Evolutionary conservation across 1,140 invertebrate species (phyloP).

Genomic region (Onthophagus taurus): DNA sequence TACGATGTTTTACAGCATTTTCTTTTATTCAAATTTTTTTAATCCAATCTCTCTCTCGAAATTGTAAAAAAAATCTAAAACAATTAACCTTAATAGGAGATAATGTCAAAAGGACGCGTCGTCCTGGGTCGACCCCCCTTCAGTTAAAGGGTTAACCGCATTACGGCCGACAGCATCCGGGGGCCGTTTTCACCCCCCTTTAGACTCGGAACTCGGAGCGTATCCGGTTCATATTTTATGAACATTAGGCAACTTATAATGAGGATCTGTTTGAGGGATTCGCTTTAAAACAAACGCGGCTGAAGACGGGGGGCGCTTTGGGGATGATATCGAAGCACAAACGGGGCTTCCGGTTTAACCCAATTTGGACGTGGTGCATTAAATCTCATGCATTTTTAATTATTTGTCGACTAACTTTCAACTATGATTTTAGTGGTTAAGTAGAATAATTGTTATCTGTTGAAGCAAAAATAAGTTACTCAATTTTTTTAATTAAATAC

Average conservation of each 20-base stretch:
- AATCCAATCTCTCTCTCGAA: not conserved
- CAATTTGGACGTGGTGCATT: conserved; percentile 29
- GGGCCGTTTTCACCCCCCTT: too few relatives aligned
- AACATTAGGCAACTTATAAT: conserved; percentile 35
- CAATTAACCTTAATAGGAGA: conserved; percentile 11
- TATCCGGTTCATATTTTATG: conserved; percentile 29
- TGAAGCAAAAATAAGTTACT: too few relatives aligned
- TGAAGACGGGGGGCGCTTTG: conserved; percentile 22
- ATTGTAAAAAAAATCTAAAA: conserved; percentile 9
- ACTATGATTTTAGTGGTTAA: too few relatives aligned
- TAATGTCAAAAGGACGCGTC: conserved; percentile 13
- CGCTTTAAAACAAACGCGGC: conserved; percentile 25
- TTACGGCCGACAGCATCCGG: too few relatives aligned
- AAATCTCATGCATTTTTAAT: conserved; percentile 30
- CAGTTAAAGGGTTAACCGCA: conserved; percentile 22
- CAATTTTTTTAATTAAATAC: too few relatives aligned
- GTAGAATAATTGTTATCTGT: too few relatives aligned
- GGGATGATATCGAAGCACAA: conserved; percentile 21
- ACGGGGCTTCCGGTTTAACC: conserved; percentile 22
- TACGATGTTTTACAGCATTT: not conserved
- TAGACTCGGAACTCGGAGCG: too few relatives aligned
- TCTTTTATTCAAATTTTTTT: not conserved
- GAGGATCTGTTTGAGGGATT: conserved; percentile 31
- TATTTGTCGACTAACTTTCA: too few relatives aligned
- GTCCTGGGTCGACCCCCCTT: conserved; percentile 10